These are phyloP conservation scores for Machimus atricapillus DNA, from an alignment of 2,888 invertebrate genomes.

Conservation along the genomic window DNA sequence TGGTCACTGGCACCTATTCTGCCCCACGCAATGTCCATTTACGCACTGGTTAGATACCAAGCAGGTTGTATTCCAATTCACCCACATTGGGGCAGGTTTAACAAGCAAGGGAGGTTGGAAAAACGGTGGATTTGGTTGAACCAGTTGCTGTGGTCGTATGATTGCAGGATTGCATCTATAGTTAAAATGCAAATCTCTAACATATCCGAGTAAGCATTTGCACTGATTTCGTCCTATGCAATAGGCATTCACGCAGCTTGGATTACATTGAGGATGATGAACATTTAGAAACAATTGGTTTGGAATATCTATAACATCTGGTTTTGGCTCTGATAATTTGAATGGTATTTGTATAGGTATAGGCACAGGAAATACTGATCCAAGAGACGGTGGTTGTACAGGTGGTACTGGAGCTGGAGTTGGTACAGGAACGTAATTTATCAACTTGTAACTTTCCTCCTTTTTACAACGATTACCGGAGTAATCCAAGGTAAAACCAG, in stretches of 20 bases:
- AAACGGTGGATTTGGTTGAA: too few species aligned
- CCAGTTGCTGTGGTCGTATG: neutral
- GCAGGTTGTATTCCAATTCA: conserved; percentile 55
- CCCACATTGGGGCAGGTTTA: conserved; percentile 39
- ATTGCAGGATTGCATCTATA: too few species aligned
- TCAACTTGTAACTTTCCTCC: neutral
- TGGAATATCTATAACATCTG: too few species aligned
- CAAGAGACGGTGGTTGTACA: neutral
- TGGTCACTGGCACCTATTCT: neutral
- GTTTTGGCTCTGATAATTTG: too few species aligned
- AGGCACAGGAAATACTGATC: neutral
- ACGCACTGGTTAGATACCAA: conserved; percentile 52
- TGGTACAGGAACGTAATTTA: neutral
- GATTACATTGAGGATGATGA: conserved; percentile 63
- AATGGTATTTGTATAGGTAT: too few species aligned
- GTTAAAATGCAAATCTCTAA: neutral
- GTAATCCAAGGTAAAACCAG: conserved; percentile 53
- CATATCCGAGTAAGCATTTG: conserved; percentile 58
- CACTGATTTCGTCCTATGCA: conserved; percentile 65
- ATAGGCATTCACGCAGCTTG: conserved; percentile 58
- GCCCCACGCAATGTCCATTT: conserved; percentile 57
- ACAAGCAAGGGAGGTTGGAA: too few species aligned
- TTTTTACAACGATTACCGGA: neutral
- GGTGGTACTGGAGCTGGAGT: neutral
- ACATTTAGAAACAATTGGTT: too few species aligned